phyloP scores from a whole-genome alignment of 1,140 invertebrate species.

The Drosophila grimshawi region DNA sequence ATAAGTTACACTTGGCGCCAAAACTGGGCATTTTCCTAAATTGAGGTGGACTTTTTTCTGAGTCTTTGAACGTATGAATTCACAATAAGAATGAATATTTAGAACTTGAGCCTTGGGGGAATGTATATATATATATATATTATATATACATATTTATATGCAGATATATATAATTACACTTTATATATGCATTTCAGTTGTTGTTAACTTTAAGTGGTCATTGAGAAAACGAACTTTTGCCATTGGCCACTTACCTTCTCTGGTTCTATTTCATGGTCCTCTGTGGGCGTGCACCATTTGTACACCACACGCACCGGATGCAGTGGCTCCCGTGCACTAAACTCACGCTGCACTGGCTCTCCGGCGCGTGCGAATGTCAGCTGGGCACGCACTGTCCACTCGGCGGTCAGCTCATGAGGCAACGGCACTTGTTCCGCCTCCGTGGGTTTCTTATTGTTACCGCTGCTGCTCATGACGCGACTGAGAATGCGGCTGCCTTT shows the following conservation, averaged over 20 bases:
- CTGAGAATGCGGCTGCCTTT: background rate
- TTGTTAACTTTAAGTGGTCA: background rate
- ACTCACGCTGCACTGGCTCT: constrained; percentile 66
- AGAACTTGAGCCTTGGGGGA: too few relatives aligned
- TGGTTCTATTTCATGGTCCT: constrained; percentile 50
- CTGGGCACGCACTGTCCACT: constrained; percentile 84
- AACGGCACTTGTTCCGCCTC: constrained; percentile 39
- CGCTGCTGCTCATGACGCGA: constrained; percentile 15
- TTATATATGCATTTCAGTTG: background rate
- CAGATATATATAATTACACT: too few relatives aligned
- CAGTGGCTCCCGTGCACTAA: constrained; percentile 58
- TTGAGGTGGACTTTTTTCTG: too few relatives aligned
- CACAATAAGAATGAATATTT: too few relatives aligned
- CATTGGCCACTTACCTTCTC: constrained; percentile 51
- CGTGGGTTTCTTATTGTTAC: background rate
- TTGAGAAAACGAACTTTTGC: background rate
- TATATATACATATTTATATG: too few relatives aligned
- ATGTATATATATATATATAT: too few relatives aligned
- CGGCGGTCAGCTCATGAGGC: constrained; percentile 81
- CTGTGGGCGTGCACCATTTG: constrained; percentile 63
- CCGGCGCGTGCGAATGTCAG: constrained; percentile 77
- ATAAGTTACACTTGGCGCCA: too few relatives aligned
- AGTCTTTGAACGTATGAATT: too few relatives aligned
- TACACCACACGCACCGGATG: constrained; percentile 78
- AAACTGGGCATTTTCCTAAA: too few relatives aligned